Evolutionary conservation across 2,797 vertebrate species (phyloP).

Genomic region (Thunnus albacares): DNA sequence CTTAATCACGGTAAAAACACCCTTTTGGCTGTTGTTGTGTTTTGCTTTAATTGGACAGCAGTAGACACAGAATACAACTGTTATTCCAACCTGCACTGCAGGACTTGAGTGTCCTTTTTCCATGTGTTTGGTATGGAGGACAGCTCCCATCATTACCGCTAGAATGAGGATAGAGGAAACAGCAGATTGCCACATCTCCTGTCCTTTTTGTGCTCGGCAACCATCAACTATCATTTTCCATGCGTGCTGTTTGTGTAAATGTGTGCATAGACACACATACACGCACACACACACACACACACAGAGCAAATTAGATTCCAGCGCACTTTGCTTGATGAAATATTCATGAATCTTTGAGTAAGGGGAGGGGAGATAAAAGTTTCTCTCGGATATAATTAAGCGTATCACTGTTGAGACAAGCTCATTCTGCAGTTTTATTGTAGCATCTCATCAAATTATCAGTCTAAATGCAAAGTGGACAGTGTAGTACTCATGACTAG

Average conservation of each 20-base stretch:
- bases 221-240: conserved; percentile 52
- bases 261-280: neutral
- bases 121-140: conserved; percentile 50
- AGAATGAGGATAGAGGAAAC: conserved; percentile 51
- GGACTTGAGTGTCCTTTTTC: conserved; percentile 10
- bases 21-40: conserved; percentile 23
- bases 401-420: conserved; percentile 58
- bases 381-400: conserved; percentile 57
- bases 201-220: conserved; percentile 38
- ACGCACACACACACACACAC: conserved; percentile 34
- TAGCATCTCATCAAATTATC: conserved; percentile 69
- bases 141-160: conserved; percentile 53
- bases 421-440: conserved; percentile 63
- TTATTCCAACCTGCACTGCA: conserved; percentile 10
- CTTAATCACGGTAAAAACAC: conserved; percentile 31
- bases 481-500: conserved; percentile 37
- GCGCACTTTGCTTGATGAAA: conserved; percentile 70
- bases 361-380: conserved; percentile 16
- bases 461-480: conserved; percentile 80
- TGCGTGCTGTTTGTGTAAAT: conserved; percentile 44
- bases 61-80: neutral
- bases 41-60: conserved; percentile 51
- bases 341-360: conserved; percentile 80
- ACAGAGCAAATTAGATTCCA: conserved; percentile 69
- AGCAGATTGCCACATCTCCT: conserved; percentile 54